phyloP scores from a whole-genome alignment of 2,888 invertebrate species.

The Drosophila flavopinicola region DNA sequence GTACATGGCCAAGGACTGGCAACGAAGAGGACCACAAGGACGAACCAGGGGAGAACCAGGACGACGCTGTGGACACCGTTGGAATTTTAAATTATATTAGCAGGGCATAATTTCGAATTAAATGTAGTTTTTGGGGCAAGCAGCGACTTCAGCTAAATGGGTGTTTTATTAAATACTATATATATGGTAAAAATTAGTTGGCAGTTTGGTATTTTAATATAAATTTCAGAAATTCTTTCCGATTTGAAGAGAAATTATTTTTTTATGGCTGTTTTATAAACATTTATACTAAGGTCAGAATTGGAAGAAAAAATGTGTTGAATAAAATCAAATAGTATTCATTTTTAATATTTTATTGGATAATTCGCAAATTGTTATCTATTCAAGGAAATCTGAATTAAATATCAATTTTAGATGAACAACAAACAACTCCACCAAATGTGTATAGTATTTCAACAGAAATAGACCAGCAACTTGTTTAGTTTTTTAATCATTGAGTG shows the following conservation, averaged over 20 bases:
- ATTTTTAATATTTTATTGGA: too few species aligned
- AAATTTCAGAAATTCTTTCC: too few species aligned
- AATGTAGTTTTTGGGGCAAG: conserved; percentile 51
- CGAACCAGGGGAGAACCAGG: conserved; percentile 11
- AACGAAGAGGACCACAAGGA: conserved; percentile 10
- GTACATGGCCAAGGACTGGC: conserved; percentile 23
- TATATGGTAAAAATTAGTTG: not conserved
- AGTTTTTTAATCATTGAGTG: too few species aligned
- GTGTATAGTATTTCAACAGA: not conserved
- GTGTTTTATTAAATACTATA: conserved; percentile 18
- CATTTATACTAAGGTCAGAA: too few species aligned
- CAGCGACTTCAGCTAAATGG: conserved; percentile 23
- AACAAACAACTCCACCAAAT: too few species aligned
- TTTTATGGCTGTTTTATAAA: too few species aligned
- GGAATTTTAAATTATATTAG: conserved; percentile 77
- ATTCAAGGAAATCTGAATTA: too few species aligned
- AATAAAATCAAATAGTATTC: too few species aligned
- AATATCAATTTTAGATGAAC: too few species aligned
- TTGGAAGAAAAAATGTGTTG: too few species aligned
- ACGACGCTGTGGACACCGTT: conserved; percentile 57
- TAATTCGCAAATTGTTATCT: too few species aligned
- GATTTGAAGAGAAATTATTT: too few species aligned
- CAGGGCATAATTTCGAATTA: conserved; percentile 75
- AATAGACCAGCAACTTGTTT: not conserved
- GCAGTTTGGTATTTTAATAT: not conserved